Percentiles rank a stretch among this genome's conserved stretches.
These are phyloP conservation scores for Leptinotarsa peninsularis DNA, from an alignment of 2,888 invertebrate genomes.

Conservation along the genomic window DNA sequence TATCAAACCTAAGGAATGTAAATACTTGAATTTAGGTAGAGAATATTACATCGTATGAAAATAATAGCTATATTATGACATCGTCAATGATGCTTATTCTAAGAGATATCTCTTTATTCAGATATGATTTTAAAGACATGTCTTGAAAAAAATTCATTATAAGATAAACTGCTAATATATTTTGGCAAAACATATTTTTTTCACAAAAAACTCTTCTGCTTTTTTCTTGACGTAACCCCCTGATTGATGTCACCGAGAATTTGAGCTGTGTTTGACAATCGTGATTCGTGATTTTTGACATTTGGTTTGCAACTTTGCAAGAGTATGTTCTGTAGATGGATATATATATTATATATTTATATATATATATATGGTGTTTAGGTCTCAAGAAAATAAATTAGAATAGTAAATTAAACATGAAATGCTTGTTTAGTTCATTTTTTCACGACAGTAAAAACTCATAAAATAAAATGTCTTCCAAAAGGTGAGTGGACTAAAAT, in stretches of 20 bases:
- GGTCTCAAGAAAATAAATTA: conserved; percentile 51
- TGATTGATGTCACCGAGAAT: background rate
- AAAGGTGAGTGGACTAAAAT: conserved; percentile 58
- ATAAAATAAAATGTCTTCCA: conserved; percentile 64
- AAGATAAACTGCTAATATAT: no score
- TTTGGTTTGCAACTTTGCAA: conserved; percentile 36
- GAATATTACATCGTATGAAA: no score
- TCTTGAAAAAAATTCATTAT: no score
- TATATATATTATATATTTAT: conserved; percentile 25
- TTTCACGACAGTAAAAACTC: conserved; percentile 40
- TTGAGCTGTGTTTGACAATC: background rate
- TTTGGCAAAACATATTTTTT: no score
- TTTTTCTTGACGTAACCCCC: background rate
- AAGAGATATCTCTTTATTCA: no score
- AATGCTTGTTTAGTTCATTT: conserved; percentile 51
- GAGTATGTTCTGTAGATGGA: conserved; percentile 23
- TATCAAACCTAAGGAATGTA: no score
- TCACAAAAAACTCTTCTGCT: no score
- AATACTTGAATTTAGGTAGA: no score
- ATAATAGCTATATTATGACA: no score
- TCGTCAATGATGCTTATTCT: no score
- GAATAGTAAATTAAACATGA: conserved; percentile 54
- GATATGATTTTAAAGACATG: no score
- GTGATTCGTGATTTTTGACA: no score
- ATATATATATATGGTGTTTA: conserved; percentile 51